Evolutionary conservation across 2,888 invertebrate species (phyloP), one percentile per base, ranked within the genome.

Genomic region (Drosophila incognita): DNA sequence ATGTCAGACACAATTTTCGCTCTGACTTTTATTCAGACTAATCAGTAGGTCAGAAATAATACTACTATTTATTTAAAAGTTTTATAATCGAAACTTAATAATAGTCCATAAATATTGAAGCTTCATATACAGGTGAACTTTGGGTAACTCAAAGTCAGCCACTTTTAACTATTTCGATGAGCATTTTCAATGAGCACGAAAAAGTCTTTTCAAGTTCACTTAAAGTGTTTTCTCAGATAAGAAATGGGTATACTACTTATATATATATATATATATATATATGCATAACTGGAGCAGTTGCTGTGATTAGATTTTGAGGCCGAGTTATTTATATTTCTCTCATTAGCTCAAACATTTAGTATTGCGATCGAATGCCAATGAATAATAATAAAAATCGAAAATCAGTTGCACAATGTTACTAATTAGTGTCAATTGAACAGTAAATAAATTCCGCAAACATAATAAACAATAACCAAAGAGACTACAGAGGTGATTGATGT

Each of bases 181-280:
- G 21, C 36, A 46, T 21, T 24, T 15, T 8, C 52, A 2, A 52
- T 6, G n/a, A 15, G 31, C 42, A 42, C 57, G n/a, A n/a, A 62
- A 51, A 15, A 62, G 15, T 31, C 54, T 64, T 61, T 46, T 52
- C 59, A 52, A 61, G 46, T 53, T 46, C 18, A 21, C 38, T 62
- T 49, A 6, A 62, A 63, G 58, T 65, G 62, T 13, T 51, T 57
- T 51, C 29, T 18, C 21, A 48, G 82, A 78, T 78, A 78, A 78
- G 78, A 65, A 58, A 11, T 31, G 15, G 38, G n/a, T 48, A 58
- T 36, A 29, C 29, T 29, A 29, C 29, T 29, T 7, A 29, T 29
- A 29, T 29, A 29, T 4, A 29, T 29, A 29, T 29, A 29, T 29
- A 29, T 29, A 29, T 29, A 29, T 29, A 29, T 29, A 21, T 56